A percentile compares a stretch with the other conserved stretches of the same genome.
Conservation (phyloP, 2,113 vertebrate species). For the Mirza zaza region DNA sequence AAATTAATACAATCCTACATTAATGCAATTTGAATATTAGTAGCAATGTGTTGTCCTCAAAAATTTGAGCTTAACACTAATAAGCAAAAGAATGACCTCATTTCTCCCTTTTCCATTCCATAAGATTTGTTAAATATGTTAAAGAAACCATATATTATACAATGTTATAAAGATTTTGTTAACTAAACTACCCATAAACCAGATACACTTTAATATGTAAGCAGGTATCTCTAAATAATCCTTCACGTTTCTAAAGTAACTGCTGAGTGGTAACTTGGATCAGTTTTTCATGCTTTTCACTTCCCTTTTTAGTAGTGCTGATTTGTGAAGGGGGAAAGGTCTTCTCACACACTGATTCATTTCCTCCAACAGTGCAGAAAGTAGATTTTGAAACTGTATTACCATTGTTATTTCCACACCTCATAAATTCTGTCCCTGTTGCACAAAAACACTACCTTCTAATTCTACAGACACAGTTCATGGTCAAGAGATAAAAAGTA, state of each 20-base stretch:
- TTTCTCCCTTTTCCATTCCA: not conserved
- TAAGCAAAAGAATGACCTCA: not conserved
- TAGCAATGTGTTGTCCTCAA: not conserved
- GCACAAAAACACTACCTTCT: not conserved
- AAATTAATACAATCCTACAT: not conserved
- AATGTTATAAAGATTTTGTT: not conserved
- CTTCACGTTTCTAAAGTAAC: not conserved
- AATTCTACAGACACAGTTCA: not conserved
- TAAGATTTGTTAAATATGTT: not conserved
- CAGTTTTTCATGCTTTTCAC: not conserved
- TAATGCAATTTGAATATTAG: not conserved
- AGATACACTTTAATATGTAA: not conserved
- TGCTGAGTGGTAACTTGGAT: not conserved
- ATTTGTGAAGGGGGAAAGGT: not conserved
- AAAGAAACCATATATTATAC: not conserved
- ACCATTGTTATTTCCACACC: not conserved
- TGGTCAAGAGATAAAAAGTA: not conserved
- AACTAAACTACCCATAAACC: not conserved
- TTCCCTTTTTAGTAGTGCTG: not conserved
- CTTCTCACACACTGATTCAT: not conserved
- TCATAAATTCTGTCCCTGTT: not conserved
- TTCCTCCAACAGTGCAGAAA: not conserved
- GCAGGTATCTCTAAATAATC: not conserved
- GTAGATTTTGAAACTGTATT: not conserved
- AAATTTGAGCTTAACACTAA: not conserved